Base-by-base conservation (phyloP, 2,113 vertebrate genomes). In the Orcinus orca region DNA sequence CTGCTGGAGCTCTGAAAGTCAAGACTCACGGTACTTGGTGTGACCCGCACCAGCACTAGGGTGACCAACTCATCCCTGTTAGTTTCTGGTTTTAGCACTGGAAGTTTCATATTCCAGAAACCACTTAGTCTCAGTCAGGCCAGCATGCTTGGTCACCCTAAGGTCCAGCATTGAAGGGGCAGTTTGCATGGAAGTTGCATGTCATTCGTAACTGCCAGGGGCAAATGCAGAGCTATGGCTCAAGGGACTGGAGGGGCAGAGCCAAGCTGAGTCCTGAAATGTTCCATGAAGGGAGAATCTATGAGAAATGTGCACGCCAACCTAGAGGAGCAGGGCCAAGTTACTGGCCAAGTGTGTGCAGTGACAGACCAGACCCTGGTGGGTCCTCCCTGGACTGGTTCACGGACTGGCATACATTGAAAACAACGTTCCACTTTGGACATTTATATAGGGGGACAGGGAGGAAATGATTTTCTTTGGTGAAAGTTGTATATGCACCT, bases 321-420 rank as follows among this genome's bases (percentile, higher is more conserved):
- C 26, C 8, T 17, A 41, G 33, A 26, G 11, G 21, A 38, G 21
- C 67, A 74, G 17, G 38, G 36, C 47, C 47, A 41, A 23, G 53
- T 70, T 23, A 44, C 1, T 2, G 21, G 53, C 2, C 0, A 0
- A 71, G 25, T 15, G 50, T 53, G 26, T 26, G 9, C 33, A 23
- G 62, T 26, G 3, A 25, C 44, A 44, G 68, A 23, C 31, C 73
- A 73, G 68, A 41, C 10, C 29, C 21, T 38, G 60, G 47, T 9
- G 20, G 29, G 50, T 20, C 62, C 31, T 63, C 62, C 36, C 74
- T 15, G 4, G 31, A 55, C 53, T 10, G 11, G 41, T 23, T 74
- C 47, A 23, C 26, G 71, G 70, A 29, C 31, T 41, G 65, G 71
- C 31, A 33, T 12, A 36, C 4, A 8, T 89, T 15, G 8, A 67